A percentile compares a stretch with the other conserved stretches of the same genome.
Evolutionary conservation across 2,113 vertebrate species (phyloP).

Genomic region (Gila orcuttii): DNA sequence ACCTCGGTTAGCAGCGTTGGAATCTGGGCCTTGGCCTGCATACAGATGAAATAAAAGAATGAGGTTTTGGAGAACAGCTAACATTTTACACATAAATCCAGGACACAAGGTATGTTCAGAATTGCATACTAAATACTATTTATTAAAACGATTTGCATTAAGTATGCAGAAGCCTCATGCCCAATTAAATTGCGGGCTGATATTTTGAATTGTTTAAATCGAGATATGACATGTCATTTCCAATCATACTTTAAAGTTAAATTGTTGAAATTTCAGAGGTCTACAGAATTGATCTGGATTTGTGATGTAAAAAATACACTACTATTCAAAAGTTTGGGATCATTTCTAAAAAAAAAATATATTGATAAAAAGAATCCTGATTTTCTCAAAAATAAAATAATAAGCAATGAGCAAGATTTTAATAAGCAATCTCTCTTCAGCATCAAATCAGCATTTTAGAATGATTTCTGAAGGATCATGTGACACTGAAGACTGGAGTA

Average conservation of each 20-base stretch:
- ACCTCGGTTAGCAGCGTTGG: conserved; percentile 70
- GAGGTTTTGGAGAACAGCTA: not conserved
- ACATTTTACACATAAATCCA: not conserved
- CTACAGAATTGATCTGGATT: not conserved
- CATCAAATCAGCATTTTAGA: too few species aligned
- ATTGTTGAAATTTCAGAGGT: too few species aligned
- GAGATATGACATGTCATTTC: too few species aligned
- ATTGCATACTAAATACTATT: not conserved
- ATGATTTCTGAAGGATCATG: too few species aligned
- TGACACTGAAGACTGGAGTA: not conserved
- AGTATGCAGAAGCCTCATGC: not conserved
- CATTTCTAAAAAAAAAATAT: not conserved
- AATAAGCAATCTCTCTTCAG: too few species aligned
- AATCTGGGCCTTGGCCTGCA: conserved; percentile 14
- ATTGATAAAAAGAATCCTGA: too few species aligned
- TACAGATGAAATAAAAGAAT: conserved; percentile 17
- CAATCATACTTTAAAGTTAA: too few species aligned
- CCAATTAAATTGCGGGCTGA: too few species aligned
- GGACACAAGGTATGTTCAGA: not conserved
- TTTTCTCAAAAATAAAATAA: not conserved
- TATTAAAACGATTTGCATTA: not conserved
- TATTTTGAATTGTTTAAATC: too few species aligned
- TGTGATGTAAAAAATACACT: not conserved
- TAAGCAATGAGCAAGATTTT: not conserved
- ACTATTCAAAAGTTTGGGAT: not conserved